These are phyloP conservation scores for Morinoia aosen DNA, from an alignment of 2,888 invertebrate genomes.

Conservation along the genomic window DNA sequence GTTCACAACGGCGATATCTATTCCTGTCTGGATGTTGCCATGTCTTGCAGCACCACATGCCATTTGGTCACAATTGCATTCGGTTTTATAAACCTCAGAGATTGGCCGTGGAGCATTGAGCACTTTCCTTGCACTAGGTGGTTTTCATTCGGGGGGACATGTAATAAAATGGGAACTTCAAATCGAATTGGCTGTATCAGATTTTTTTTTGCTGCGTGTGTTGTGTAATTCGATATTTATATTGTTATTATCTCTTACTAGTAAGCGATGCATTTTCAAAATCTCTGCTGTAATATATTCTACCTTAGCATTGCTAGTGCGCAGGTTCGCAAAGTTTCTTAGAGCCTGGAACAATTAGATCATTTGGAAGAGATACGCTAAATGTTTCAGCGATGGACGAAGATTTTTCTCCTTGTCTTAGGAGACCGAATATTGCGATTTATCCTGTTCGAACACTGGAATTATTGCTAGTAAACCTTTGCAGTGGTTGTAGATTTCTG, in stretches of 20 bases:
- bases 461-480: neutral
- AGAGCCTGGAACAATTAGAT: neutral
- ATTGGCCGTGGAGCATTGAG: neutral
- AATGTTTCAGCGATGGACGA: neutral
- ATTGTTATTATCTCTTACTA: neutral
- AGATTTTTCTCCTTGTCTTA: neutral
- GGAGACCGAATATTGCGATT: neutral
- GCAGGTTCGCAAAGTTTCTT: neutral
- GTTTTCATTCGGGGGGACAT: neutral
- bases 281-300: constrained; percentile 7
- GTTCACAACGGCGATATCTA: neutral
- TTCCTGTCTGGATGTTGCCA: neutral
- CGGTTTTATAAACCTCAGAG: neutral
- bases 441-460: neutral
- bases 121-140: neutral
- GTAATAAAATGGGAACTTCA: neutral
- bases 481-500: constrained; percentile 48
- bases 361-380: neutral
- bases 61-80: neutral
- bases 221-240: constrained; percentile 48
- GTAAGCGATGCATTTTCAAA: constrained; percentile 2
- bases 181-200: neutral
- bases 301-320: neutral
- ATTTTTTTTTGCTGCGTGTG: constrained; percentile 34
- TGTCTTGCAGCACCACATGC: neutral